A percentile compares a stretch with the other conserved stretches of the same genome.
Evolutionary conservation across 1,140 invertebrate genomes (phyloP).

Genomic region (Argopecten irradians): DNA sequence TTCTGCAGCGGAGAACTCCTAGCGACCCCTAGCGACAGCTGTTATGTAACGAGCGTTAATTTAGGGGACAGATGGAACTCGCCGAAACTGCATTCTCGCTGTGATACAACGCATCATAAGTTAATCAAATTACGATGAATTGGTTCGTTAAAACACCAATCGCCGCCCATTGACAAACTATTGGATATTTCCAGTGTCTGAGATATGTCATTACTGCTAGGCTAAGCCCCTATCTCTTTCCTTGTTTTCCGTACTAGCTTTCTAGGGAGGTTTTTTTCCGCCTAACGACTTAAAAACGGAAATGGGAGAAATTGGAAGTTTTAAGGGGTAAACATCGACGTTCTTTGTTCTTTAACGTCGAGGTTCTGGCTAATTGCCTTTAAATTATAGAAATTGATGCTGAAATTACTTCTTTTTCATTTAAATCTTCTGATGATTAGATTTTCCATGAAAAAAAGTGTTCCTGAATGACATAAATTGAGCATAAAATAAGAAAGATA

Average conservation of each 20-base stretch:
- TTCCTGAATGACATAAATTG: background rate
- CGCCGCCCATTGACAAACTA: background rate
- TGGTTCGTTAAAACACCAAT: constrained; percentile 17
- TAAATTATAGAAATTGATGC: constrained; percentile 2
- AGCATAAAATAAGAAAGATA: no score
- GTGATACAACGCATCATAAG: background rate
- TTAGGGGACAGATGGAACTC: constrained; percentile 7
- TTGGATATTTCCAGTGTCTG: background rate
- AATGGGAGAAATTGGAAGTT: constrained; percentile 18
- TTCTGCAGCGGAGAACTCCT: background rate
- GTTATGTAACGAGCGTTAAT: constrained; percentile 21
- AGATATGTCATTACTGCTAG: background rate
- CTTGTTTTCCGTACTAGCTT: background rate
- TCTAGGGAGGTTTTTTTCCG: background rate
- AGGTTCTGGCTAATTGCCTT: background rate
- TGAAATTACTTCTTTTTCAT: background rate
- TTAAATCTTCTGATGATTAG: constrained; percentile 13
- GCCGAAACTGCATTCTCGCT: background rate
- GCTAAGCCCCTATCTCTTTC: background rate
- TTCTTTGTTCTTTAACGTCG: background rate
- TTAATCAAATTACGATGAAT: constrained; percentile 23
- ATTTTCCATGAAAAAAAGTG: constrained; percentile 18
- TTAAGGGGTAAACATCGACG: background rate
- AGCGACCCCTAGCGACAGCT: constrained; percentile 17
- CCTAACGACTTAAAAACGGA: constrained; percentile 1